Conservation (phyloP, 2,113 vertebrate genomes). For the Leptodactylus fuscus region DNA sequence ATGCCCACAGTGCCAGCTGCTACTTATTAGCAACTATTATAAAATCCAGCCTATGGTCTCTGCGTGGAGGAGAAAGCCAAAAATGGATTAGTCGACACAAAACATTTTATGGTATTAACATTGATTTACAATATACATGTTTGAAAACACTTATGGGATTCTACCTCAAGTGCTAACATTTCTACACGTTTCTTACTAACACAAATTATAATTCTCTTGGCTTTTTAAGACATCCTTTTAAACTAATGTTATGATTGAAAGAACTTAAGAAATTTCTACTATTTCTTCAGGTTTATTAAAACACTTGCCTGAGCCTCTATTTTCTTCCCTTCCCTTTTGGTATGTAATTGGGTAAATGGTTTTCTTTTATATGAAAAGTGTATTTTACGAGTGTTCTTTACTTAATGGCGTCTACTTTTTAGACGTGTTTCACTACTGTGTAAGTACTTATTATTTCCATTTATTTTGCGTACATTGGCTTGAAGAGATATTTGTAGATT, state of each 20-base stretch:
- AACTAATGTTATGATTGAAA: conserved; percentile 21
- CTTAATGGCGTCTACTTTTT: conserved; percentile 23
- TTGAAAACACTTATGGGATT: conserved; percentile 31
- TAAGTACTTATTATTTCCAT: conserved; percentile 2
- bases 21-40: conserved; percentile 37
- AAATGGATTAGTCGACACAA: conserved; percentile 30
- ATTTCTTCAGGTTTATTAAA: neutral
- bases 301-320: neutral
- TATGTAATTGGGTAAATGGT: conserved; percentile 10
- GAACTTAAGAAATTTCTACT: neutral
- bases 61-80: neutral
- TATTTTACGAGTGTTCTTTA: neutral
- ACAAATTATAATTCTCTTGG: conserved; percentile 6
- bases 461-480: neutral
- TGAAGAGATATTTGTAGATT: neutral
- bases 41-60: conserved; percentile 34
- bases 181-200: neutral
- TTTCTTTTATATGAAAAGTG: conserved; percentile 3
- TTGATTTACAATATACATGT: conserved; percentile 40
- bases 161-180: neutral
- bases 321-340: neutral
- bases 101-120: conserved; percentile 34
- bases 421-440: neutral
- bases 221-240: conserved; percentile 8
- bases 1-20: conserved; percentile 17